Evolutionary conservation across 2,888 invertebrate genomes (phyloP).

Genomic region (Rhingia campestris): DNA sequence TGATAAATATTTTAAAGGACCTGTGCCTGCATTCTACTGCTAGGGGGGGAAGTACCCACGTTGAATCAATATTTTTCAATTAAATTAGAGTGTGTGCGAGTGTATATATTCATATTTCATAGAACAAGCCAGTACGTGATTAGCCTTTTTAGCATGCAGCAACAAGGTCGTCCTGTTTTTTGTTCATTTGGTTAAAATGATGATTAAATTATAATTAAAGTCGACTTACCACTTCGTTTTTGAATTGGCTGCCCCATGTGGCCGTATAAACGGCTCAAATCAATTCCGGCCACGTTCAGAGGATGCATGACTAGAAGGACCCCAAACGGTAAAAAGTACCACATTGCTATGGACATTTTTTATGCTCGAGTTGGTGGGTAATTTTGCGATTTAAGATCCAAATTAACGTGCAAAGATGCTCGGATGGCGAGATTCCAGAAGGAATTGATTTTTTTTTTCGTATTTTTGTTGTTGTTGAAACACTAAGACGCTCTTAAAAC

Average conservation of each 20-base stretch:
- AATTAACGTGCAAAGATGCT: conserved; percentile 26
- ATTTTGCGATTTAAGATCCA: conserved; percentile 32
- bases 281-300: conserved; percentile 88
- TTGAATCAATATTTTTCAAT: conserved; percentile 73
- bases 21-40: conserved; percentile 26
- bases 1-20: conserved; percentile 23
- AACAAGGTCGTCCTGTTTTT: background rate
- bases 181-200: conserved; percentile 1
- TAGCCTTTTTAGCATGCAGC: background rate
- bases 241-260: conserved; percentile 84
- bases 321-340: conserved; percentile 84
- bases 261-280: conserved; percentile 91
- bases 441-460: background rate
- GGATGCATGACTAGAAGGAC: conserved; percentile 87
- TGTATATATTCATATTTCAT: background rate
- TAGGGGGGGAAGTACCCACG: conserved; percentile 40
- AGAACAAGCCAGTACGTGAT: conserved; percentile 12
- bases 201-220: background rate
- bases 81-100: conserved; percentile 53
- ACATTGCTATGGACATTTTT: conserved; percentile 76
- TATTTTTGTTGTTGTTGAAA: conserved; percentile 29
- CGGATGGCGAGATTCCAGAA: background rate
- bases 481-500: conserved; percentile 22
- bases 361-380: conserved; percentile 39
- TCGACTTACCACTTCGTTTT: conserved; percentile 82